Base-by-base conservation (phyloP, 2,113 vertebrate species). In the Chlamydotis undulata region DNA sequence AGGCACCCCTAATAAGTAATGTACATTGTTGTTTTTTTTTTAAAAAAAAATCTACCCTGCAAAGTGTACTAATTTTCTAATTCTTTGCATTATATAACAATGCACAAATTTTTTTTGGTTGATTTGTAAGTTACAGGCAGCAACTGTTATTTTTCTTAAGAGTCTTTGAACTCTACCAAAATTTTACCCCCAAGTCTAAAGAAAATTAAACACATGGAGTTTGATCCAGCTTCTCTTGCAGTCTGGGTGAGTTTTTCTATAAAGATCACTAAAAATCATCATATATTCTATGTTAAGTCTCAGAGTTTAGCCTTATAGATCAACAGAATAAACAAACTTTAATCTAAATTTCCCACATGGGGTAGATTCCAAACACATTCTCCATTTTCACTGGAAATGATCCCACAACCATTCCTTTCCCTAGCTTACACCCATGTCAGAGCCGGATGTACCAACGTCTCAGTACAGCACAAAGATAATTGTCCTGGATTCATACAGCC, bases 361-460 rank as follows among this genome's bases (percentile, higher is more conserved):
- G 18, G 21, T 4, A 68, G 21, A 78, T 79, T 75, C 37, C 67
- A 78, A 90, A 64, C 14, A 4, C 18, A 45, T 71, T 89, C 25
- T 10, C 37, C 14, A 0, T 78, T 82, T 59, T 28, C 35, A 73
- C 8, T 1, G 3, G 74, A 87, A 90, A 82, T 19, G 35, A 76
- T 88, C 21, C 63, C 69, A 7, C 53, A 82, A 71, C 35, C 16
- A 17, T 23, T 90, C 16, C 43, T 73, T 84, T 87, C 19, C 23
- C 22, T 17, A 53, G 50, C 4, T 77, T 76, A 73, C 12, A 57
- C n/a, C 33, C 33, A 21, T 4, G 1, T 43, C 43, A 60, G 61
- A 89, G 28, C 3, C 0, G 0, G 37, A 74, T 5, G 9, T 24
- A 56, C 4, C 10, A 7, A 10, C 7, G 19, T 83, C 67, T 76